phyloP scores from a whole-genome alignment of 2,888 invertebrate genomes.

The Lycophotia porphyrea region DNA sequence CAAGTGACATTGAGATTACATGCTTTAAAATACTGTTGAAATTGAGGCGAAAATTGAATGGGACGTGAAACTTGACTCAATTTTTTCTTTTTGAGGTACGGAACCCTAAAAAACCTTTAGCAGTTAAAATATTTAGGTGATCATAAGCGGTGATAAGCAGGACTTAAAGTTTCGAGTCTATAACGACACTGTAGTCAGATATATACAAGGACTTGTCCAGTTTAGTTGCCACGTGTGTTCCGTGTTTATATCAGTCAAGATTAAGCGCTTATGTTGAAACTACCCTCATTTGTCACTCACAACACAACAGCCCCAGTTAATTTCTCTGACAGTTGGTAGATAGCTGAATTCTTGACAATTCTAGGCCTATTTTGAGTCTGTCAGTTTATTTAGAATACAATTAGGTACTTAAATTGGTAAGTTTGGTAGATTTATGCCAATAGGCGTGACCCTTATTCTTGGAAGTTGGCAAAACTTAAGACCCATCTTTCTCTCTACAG shows the following conservation, averaged over 20 bases:
- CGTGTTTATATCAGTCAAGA: slow-evolving; percentile 49
- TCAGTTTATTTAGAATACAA: neutral
- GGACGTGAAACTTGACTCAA: no score
- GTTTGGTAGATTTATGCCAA: neutral
- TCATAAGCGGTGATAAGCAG: neutral
- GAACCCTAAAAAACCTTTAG: no score
- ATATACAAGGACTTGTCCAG: neutral
- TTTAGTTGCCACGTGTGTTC: slow-evolving; percentile 6
- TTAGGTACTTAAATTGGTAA: neutral
- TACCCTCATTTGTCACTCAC: slow-evolving; percentile 52
- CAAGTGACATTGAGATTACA: neutral
- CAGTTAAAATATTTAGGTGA: no score
- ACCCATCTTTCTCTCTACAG: neutral
- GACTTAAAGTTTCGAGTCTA: neutral
- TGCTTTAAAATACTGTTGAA: neutral
- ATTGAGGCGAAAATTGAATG: neutral
- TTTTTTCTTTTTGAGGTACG: no score
- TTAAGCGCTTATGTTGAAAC: slow-evolving; percentile 51
- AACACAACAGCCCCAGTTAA: slow-evolving; percentile 35
- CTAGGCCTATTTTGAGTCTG: neutral
- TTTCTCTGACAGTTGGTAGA: slow-evolving; percentile 29
- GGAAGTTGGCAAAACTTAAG: neutral
- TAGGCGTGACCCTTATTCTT: no score
- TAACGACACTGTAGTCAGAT: neutral
- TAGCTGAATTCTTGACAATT: slow-evolving; percentile 17